Conservation (phyloP, 2,888 invertebrate species). For the Tenthredo mesomela region DNA sequence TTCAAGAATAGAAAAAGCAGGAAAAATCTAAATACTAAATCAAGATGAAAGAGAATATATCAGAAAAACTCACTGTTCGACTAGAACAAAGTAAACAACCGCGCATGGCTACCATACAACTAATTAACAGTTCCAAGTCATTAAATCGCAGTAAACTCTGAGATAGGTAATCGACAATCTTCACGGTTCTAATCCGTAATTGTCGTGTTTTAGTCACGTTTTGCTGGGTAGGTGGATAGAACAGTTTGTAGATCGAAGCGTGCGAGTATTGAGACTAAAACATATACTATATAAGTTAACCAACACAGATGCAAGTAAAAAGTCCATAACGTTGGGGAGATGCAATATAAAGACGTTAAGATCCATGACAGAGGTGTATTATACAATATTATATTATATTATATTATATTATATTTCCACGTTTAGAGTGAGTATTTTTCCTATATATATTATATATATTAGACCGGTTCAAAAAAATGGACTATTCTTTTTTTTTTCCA, state of each 20-base stretch:
- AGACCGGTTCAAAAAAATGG: no score
- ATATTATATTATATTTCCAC: neutral
- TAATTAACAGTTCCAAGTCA: conserved; percentile 15
- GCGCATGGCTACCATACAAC: neutral
- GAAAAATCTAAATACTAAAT: neutral
- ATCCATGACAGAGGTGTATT: neutral
- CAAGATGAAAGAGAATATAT: neutral
- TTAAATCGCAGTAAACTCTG: neutral
- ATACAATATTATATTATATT: no score
- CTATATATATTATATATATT: no score
- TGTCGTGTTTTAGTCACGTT: conserved; percentile 13
- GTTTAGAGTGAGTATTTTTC: neutral
- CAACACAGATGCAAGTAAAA: neutral
- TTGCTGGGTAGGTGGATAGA: neutral
- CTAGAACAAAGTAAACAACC: neutral
- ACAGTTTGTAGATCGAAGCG: neutral
- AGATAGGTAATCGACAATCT: neutral
- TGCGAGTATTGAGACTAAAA: neutral
- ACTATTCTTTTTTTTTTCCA: no score
- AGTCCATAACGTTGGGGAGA: neutral
- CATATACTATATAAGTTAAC: neutral
- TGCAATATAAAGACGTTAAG: neutral
- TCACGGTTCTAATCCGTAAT: conserved; percentile 21
- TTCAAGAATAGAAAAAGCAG: neutral
- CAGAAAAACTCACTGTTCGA: neutral